Evolutionary conservation across 1,140 invertebrate genomes (phyloP).

Genomic region (Panagrolaimus sp.): DNA sequence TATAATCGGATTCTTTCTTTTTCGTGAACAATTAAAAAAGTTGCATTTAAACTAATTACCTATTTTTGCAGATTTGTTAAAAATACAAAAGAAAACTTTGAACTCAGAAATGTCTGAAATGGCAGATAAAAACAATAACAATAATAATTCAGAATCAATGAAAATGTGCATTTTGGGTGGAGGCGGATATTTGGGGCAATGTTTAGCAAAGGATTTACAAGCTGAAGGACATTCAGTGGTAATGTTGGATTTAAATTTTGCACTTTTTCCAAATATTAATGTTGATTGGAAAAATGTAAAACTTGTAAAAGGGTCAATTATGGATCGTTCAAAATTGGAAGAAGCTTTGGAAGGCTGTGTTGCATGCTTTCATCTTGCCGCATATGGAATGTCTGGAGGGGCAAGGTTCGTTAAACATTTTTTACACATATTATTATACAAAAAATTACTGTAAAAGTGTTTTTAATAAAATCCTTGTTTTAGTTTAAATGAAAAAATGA

Average conservation of each 20-base stretch:
- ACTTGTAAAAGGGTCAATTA: slow-evolving; percentile 35
- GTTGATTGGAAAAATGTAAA: slow-evolving; percentile 27
- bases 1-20: too few species aligned
- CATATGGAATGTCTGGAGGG: slow-evolving; percentile 42
- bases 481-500: slow-evolving; percentile 36
- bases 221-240: slow-evolving; percentile 41
- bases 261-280: slow-evolving; percentile 32
- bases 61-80: too few species aligned
- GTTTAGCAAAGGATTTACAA: slow-evolving; percentile 36
- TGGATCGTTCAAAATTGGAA: slow-evolving; percentile 23
- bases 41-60: too few species aligned
- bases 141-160: too few species aligned
- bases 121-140: background rate
- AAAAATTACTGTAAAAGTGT: too few species aligned
- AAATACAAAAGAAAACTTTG: too few species aligned
- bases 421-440: slow-evolving; percentile 16
- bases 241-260: slow-evolving; percentile 38
- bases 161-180: slow-evolving; percentile 45
- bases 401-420: slow-evolving; percentile 31
- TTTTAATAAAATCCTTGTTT: slow-evolving; percentile 14
- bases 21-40: too few species aligned
- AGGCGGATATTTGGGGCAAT: slow-evolving; percentile 44
- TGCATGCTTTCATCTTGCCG: slow-evolving; percentile 46
- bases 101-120: too few species aligned
- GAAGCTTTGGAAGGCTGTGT: slow-evolving; percentile 37